Evolutionary conservation across 2,888 invertebrate genomes (phyloP), one percentile per base, ranked within the genome.

Genomic region (Epirrhoe tristata): DNA sequence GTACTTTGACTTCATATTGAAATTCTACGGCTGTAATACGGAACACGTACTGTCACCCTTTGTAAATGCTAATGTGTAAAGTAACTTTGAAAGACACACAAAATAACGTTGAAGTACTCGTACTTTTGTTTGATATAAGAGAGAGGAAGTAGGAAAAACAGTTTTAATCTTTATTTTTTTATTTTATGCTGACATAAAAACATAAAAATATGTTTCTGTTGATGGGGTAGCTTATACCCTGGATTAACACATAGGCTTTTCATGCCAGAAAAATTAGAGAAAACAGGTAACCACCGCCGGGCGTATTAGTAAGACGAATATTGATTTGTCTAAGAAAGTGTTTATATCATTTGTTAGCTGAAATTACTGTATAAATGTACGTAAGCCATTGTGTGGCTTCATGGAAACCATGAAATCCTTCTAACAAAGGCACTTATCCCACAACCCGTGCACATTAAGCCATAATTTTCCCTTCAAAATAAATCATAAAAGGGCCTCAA

Each of bases 11-110:
- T 6, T n/a, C 32, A 32, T 63, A 57, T 57, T 57, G 43, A 51
- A 51, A 57, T 63, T 63, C 62, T 36, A 55, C 51, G 55, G 56
- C 58, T 48, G 62, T 60, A 12, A 14, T 48, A 8, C 52, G 61
- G 58, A 17, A n/a, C 63, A 50, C 65, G 61, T 58, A 63, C 64
- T 66, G 66, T 63, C 69, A 63, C 58, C 66, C 58, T 48, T 58
- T 59, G 58, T 58, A 67, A 63, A 59, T 58, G 67, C 63, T 36
- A 62, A 70, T 63, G 59, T 60, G 16, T 24, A 31, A 31, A 53
- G 31, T 53, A 53, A 12, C 61, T 61, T 60, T 61, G 46, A 61
- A 54, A 61, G 48, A 14, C 43, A 14, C 43, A n/a, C 34, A 34
- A 17, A 51, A 39, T 32, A 36, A 31, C 6, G 16, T 50, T 39